Percentiles rank a stretch among this genome's conserved stretches.
Conservation (phyloP, 2,113 vertebrate species). For the Noturus placidus region DNA sequence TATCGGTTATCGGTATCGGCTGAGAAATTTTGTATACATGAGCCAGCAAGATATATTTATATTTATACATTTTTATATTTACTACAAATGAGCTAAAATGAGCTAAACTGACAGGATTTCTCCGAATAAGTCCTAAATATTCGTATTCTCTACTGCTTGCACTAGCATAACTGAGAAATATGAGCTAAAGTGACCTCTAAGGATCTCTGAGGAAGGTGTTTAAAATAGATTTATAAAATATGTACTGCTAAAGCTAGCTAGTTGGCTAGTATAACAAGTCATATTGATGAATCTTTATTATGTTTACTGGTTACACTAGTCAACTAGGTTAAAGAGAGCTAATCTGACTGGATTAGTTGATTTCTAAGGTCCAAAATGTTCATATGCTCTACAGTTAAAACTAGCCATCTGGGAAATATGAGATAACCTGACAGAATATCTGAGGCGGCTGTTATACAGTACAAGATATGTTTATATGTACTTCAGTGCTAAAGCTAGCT, state of each 20-base stretch:
- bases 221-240: not conserved
- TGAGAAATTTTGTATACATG: not conserved
- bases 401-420: not conserved
- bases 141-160: not conserved
- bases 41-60: not conserved
- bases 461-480: not conserved
- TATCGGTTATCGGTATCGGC: no score
- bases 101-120: not conserved
- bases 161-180: not conserved
- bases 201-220: not conserved
- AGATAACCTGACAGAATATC: not conserved
- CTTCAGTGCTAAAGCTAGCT: not conserved
- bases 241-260: not conserved
- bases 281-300: not conserved
- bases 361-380: not conserved
- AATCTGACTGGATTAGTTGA: not conserved
- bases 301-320: not conserved
- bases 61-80: not conserved
- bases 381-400: not conserved
- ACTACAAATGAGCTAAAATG: not conserved
- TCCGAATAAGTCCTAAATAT: not conserved
- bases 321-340: not conserved
- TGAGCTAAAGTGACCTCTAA: not conserved
- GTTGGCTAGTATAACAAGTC: not conserved
- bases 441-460: not conserved